phyloP scores from a whole-genome alignment of 2,797 vertebrate species.

The Danionella dracula region DNA sequence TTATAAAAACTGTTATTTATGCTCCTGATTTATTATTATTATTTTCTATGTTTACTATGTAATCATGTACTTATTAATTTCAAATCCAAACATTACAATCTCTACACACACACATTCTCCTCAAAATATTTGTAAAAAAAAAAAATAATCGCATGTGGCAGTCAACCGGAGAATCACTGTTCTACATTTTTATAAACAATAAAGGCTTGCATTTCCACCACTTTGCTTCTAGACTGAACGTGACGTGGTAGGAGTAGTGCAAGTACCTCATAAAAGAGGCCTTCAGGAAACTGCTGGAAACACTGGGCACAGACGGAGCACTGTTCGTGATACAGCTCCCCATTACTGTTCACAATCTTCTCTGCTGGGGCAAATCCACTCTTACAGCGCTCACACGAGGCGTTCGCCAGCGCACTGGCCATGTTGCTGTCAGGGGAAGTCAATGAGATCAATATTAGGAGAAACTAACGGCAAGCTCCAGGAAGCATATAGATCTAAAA shows the following conservation, averaged over 20 bases:
- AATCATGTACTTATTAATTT: too few species aligned
- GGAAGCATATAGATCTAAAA: not conserved
- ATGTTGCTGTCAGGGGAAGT: conserved; percentile 75
- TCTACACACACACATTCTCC: too few species aligned
- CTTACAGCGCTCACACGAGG: conserved; percentile 84
- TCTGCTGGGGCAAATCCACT: conserved; percentile 80
- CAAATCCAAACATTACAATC: too few species aligned
- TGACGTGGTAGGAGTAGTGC: not conserved
- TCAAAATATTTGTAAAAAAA: too few species aligned
- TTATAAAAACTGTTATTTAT: too few species aligned
- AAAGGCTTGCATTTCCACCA: not conserved
- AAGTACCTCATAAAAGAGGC: conserved; percentile 83
- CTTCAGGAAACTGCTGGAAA: conserved; percentile 85
- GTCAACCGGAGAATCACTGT: too few species aligned
- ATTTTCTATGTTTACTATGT: too few species aligned
- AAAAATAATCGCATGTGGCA: too few species aligned
- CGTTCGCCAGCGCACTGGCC: conserved; percentile 90
- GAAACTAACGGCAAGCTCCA: not conserved
- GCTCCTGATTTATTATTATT: too few species aligned
- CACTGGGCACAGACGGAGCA: conserved; percentile 85
- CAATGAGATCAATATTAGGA: conserved; percentile 5
- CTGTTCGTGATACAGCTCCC: conserved; percentile 82
- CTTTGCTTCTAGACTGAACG: not conserved
- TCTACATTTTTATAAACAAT: too few species aligned
- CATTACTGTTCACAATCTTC: conserved; percentile 93